Evolutionary conservation across 1,140 invertebrate genomes (phyloP).

Genomic region (Drosophila busckii): DNA sequence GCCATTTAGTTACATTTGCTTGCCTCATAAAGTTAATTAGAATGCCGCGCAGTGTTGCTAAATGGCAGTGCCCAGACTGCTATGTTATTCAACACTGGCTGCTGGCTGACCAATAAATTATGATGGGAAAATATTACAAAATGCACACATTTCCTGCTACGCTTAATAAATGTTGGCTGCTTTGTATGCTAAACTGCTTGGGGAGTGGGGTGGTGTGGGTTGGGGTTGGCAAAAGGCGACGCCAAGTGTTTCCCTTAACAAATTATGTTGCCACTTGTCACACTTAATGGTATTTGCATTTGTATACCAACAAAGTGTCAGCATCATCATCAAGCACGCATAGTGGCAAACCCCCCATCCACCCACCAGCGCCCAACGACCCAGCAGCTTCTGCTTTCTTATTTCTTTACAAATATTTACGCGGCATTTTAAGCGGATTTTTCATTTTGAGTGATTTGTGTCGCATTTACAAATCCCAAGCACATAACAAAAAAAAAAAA

Average conservation of each 20-base stretch:
- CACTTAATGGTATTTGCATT: slow-evolving; percentile 77
- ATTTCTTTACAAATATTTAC: slow-evolving; percentile 73
- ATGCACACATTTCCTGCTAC: slow-evolving; percentile 37
- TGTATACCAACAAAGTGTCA: slow-evolving; percentile 71
- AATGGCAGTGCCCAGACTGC: not conserved
- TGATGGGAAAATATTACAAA: slow-evolving; percentile 70
- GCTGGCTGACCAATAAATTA: slow-evolving; percentile 49
- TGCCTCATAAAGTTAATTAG: slow-evolving; percentile 52
- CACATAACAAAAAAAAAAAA: slow-evolving; percentile 24
- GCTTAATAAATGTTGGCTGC: slow-evolving; percentile 53
- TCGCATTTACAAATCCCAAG: slow-evolving; percentile 58
- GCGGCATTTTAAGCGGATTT: slow-evolving; percentile 75
- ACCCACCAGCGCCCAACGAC: not conserved
- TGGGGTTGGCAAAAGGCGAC: not conserved
- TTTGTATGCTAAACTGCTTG: slow-evolving; percentile 68
- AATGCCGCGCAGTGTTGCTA: slow-evolving; percentile 20
- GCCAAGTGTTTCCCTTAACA: slow-evolving; percentile 53
- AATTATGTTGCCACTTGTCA: slow-evolving; percentile 77
- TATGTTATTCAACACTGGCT: slow-evolving; percentile 10
- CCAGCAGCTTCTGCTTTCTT: slow-evolving; percentile 28
- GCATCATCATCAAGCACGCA: slow-evolving; percentile 61
- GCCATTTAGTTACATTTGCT: slow-evolving; percentile 50
- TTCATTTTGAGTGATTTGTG: slow-evolving; percentile 75
- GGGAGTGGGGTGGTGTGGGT: no score
- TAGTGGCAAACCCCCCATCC: slow-evolving; percentile 14